These are phyloP conservation scores for Potamilus streckersoni DNA, from an alignment of 1,140 invertebrate genomes.

Conservation along the genomic window DNA sequence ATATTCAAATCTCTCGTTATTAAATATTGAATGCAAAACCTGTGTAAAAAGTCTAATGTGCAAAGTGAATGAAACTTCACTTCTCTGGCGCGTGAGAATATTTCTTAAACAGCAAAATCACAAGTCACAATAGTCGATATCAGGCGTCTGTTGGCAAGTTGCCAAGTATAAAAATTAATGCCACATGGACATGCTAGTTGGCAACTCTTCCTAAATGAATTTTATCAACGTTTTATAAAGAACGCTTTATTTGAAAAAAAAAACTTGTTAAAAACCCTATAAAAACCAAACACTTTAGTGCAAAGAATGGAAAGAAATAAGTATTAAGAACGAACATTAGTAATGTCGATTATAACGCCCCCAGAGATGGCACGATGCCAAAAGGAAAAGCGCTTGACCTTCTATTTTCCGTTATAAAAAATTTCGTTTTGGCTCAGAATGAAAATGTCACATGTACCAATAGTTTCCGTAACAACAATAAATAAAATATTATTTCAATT, in stretches of 20 bases:
- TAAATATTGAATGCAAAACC: no score
- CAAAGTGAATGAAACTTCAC: no score
- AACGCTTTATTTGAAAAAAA: no score
- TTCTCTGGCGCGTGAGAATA: background rate
- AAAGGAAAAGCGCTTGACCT: background rate
- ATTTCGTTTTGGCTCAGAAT: background rate
- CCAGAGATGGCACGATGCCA: background rate
- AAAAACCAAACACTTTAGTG: background rate
- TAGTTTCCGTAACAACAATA: background rate
- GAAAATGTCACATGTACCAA: background rate
- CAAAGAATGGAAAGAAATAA: background rate
- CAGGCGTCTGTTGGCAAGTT: background rate
- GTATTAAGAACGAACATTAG: background rate
- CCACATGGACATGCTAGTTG: background rate
- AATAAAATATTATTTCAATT: background rate
- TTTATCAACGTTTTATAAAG: background rate
- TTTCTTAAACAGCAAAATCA: background rate
- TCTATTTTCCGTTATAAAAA: background rate
- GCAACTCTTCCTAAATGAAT: background rate
- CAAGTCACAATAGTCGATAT: background rate
- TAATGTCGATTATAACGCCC: background rate
- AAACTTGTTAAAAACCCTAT: no score
- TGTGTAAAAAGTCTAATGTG: no score
- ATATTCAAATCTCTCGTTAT: no score
- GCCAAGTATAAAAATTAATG: background rate